These are phyloP conservation scores for Paramormyrops kingsleyae DNA, from an alignment of 2,113 vertebrate species.

Conservation along the genomic window DNA sequence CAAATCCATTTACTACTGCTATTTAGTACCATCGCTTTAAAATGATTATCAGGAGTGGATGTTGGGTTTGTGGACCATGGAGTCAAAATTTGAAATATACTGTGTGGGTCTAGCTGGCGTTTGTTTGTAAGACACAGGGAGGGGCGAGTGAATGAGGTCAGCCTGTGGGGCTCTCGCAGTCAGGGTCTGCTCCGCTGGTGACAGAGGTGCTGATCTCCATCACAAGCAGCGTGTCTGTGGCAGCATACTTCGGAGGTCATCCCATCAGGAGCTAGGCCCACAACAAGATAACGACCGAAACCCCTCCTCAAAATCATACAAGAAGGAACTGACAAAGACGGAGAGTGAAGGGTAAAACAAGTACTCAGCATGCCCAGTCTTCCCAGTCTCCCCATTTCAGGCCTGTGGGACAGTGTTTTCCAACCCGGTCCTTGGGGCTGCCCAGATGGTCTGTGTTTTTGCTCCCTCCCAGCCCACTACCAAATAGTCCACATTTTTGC, in stretches of 20 bases:
- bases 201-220: background rate
- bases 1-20: background rate
- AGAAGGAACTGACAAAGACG: background rate
- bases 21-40: background rate
- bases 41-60: background rate
- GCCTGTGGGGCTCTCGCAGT: background rate
- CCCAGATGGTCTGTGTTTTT: background rate
- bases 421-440: background rate
- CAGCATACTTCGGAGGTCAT: background rate
- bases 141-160: background rate
- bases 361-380: background rate
- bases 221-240: background rate
- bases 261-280: background rate
- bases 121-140: background rate
- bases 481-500: no score
- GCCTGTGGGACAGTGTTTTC: background rate
- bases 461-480: background rate
- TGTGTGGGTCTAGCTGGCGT: background rate
- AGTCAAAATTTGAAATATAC: background rate
- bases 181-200: background rate
- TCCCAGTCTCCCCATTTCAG: background rate
- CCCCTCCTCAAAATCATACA: background rate
- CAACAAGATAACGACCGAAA: background rate
- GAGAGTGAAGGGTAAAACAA: background rate
- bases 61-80: background rate